These are phyloP conservation scores for Girardia tigrina DNA, from an alignment of 2,888 invertebrate species.

Conservation along the genomic window DNA sequence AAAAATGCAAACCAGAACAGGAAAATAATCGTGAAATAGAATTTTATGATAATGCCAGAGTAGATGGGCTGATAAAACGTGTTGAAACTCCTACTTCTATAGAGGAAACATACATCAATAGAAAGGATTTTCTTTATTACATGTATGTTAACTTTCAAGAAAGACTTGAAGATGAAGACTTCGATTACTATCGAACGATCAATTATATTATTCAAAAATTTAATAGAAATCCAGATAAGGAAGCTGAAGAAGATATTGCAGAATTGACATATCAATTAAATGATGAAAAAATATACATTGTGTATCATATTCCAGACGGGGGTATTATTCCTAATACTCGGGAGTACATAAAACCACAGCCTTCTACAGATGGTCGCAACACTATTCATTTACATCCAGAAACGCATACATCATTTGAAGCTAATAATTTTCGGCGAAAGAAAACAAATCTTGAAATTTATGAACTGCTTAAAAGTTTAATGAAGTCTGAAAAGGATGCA, in stretches of 20 bases:
- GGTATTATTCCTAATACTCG: conserved; percentile 48
- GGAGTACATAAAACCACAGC: conserved; percentile 38
- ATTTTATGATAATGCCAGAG: conserved; percentile 56
- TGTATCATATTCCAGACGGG: conserved; percentile 47
- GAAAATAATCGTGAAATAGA: conserved; percentile 55
- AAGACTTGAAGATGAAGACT: conserved; percentile 48
- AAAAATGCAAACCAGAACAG: conserved; percentile 44
- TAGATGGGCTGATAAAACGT: conserved; percentile 58
- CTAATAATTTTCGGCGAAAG: conserved; percentile 42
- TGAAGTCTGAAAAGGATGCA: conserved; percentile 45
- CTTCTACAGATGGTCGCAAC: conserved; percentile 42
- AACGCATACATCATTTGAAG: conserved; percentile 38
- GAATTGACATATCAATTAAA: conserved; percentile 45
- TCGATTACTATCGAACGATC: conserved; percentile 41
- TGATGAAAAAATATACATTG: conserved; percentile 47
- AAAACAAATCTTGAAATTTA: conserved; percentile 50
- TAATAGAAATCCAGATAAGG: conserved; percentile 42
- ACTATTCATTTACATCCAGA: conserved; percentile 29
- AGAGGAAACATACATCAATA: conserved; percentile 46
- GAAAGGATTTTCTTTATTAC: conserved; percentile 48
- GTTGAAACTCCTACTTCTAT: conserved; percentile 47
- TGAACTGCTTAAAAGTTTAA: conserved; percentile 44
- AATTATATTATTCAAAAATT: conserved; percentile 43
- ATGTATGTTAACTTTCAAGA: conserved; percentile 46
- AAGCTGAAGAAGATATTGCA: conserved; percentile 47